Conservation (phyloP, 2,888 invertebrate species). For the Salticus scenicus region DNA sequence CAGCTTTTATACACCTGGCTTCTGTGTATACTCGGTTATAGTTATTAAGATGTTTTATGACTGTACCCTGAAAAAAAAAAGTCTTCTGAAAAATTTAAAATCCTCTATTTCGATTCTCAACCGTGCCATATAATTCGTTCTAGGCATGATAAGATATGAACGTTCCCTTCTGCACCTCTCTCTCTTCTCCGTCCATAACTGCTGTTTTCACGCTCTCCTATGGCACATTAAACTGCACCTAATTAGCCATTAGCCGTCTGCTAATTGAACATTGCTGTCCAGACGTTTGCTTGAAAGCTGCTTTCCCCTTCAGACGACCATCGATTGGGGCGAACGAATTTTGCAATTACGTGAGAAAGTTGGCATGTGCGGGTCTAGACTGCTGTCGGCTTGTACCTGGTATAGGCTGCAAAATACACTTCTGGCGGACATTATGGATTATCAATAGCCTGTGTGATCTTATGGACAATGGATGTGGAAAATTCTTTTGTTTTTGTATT, state of each 20-base stretch:
- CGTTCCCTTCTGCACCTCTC: background rate
- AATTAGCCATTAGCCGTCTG: conserved; percentile 64
- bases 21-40: too few species aligned
- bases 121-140: background rate
- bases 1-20: too few species aligned
- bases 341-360: conserved; percentile 63
- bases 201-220: conserved; percentile 64
- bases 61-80: too few species aligned
- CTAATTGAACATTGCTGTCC: conserved; percentile 63
- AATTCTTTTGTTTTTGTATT: background rate
- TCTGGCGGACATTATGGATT: conserved; percentile 42
- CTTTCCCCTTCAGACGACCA: conserved; percentile 21
- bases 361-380: conserved; percentile 63
- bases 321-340: conserved; percentile 42
- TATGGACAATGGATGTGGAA: conserved; percentile 19
- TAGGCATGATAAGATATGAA: conserved; percentile 9
- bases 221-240: conserved; percentile 59
- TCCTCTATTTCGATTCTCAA: background rate
- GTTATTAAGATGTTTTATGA: too few species aligned
- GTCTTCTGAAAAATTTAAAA: background rate
- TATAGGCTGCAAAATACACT: background rate
- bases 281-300: conserved; percentile 50
- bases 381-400: conserved; percentile 5
- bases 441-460: conserved; percentile 46
- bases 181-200: conserved; percentile 37